phyloP scores from a whole-genome alignment of 2,113 vertebrate species.

The Cyprinodon tularosa region DNA sequence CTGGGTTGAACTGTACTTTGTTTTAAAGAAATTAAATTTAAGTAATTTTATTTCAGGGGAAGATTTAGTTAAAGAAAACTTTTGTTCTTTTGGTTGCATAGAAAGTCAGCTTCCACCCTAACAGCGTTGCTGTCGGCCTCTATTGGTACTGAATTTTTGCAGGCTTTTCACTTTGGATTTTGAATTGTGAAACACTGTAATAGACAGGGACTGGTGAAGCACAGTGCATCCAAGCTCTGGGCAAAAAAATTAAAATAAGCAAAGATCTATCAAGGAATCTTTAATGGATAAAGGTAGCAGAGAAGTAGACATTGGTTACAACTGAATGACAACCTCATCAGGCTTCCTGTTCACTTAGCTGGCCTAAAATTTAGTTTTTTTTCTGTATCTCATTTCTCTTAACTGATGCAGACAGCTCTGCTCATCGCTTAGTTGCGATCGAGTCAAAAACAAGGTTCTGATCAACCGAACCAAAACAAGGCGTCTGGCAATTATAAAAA shows the following conservation, averaged over 20 bases:
- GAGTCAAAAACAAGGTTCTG: background rate
- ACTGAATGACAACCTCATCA: background rate
- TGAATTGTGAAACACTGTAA: background rate
- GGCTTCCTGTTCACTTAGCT: background rate
- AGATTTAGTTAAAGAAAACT: background rate
- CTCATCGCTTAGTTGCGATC: background rate
- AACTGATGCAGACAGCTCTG: background rate
- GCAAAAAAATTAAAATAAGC: background rate
- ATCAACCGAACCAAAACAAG: background rate
- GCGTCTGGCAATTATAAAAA: background rate
- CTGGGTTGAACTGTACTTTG: too few relatives aligned
- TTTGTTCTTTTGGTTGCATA: too few relatives aligned
- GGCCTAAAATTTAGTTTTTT: background rate
- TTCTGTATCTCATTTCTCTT: too few relatives aligned
- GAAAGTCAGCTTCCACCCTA: too few relatives aligned
- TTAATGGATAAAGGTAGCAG: background rate
- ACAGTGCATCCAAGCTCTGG: background rate
- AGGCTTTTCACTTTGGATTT: background rate
- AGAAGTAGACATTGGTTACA: background rate
- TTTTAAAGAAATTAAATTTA: background rate
- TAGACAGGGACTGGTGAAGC: background rate
- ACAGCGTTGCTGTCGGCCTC: too few relatives aligned
- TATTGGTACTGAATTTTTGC: background rate
- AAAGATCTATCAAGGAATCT: background rate
- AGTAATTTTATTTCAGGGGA: background rate